Evolutionary conservation across 1,140 invertebrate species (phyloP).

Genomic region (Wasmannia auropunctata): DNA sequence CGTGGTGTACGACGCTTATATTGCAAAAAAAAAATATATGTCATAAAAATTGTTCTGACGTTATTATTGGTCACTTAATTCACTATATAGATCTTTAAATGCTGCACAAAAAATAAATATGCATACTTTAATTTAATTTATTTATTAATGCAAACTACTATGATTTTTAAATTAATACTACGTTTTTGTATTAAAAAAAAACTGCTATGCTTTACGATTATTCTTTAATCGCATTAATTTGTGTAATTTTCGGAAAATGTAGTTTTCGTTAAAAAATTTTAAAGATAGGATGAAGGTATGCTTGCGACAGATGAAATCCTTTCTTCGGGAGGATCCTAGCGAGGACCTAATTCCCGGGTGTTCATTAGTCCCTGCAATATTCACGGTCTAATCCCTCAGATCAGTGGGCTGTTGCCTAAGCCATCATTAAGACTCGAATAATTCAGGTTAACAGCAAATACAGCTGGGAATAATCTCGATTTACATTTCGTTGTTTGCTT

Average conservation of each 20-base stretch:
- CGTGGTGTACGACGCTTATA: not conserved
- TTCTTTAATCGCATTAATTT: not conserved
- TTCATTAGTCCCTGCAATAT: conserved; percentile 84
- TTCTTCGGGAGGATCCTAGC: conserved; percentile 66
- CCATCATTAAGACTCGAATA: conserved; percentile 86
- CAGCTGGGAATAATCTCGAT: conserved; percentile 82
- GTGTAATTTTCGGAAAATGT: not conserved
- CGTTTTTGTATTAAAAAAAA: not conserved
- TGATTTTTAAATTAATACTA: not conserved
- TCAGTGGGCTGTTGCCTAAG: conserved; percentile 83
- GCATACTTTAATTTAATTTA: not conserved
- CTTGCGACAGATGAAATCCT: conserved; percentile 55
- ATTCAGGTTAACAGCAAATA: conserved; percentile 85
- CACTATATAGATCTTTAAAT: not conserved
- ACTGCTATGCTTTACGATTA: not conserved
- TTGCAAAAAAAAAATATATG: not conserved
- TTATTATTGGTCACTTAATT: not conserved
- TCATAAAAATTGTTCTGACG: not conserved
- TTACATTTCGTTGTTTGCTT: conserved; percentile 83
- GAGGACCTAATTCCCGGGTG: conserved; percentile 73
- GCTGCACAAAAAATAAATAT: not conserved
- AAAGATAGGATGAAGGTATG: not conserved
- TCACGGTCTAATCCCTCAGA: conserved; percentile 84
- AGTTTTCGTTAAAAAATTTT: conserved; percentile 14
- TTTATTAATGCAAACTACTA: not conserved